Evolutionary conservation across 2,888 invertebrate genomes (phyloP).

Genomic region (Mimas tiliae): DNA sequence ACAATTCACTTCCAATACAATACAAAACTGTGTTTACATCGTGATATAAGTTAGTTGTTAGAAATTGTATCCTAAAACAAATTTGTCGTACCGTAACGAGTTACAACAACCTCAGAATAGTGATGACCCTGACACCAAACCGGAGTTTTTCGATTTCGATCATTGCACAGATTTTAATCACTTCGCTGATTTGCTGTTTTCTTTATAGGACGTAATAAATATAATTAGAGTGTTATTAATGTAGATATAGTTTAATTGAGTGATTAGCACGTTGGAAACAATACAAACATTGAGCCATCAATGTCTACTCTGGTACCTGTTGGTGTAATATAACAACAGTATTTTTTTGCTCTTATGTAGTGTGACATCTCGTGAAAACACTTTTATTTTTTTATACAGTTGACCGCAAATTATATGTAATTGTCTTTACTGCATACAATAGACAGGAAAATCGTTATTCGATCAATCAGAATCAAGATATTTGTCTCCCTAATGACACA

Average conservation of each 20-base stretch:
- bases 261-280: constrained; percentile 4
- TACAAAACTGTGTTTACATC: constrained; percentile 27
- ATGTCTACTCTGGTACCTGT: not conserved
- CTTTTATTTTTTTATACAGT: constrained; percentile 31
- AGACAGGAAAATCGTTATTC: constrained; percentile 50
- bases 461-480: constrained; percentile 33
- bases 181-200: constrained; percentile 7
- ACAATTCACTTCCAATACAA: constrained; percentile 12
- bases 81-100: constrained; percentile 47
- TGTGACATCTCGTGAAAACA: constrained; percentile 34
- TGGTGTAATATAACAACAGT: not conserved
- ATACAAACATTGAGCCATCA: constrained; percentile 14
- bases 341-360: constrained; percentile 32
- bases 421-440: constrained; percentile 49
- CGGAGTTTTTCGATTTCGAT: constrained; percentile 53
- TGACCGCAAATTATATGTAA: constrained; percentile 41
- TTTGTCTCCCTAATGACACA: constrained; percentile 20
- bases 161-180: constrained; percentile 53
- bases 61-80: constrained; percentile 28
- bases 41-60: constrained; percentile 4
- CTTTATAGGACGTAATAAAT: not conserved
- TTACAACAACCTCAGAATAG: constrained; percentile 55
- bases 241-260: not conserved
- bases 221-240: not conserved
- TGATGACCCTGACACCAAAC: constrained; percentile 56